These are phyloP conservation scores for Wasmannia auropunctata DNA, from an alignment of 1,140 invertebrate genomes.

Conservation along the genomic window DNA sequence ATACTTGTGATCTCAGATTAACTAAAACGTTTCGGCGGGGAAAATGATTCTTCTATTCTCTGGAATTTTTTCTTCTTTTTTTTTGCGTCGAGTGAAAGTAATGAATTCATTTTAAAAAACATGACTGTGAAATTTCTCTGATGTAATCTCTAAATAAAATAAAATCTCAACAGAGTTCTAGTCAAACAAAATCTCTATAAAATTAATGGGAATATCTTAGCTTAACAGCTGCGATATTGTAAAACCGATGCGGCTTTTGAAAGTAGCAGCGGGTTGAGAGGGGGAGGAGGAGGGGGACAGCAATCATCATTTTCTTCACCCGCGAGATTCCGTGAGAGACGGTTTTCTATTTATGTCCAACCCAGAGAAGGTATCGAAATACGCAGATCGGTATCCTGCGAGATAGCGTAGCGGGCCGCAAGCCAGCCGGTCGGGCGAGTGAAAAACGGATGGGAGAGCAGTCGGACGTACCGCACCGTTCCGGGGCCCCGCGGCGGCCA, in stretches of 20 bases:
- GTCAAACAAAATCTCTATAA: background rate
- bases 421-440: constrained; percentile 73
- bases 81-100: background rate
- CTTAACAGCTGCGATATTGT: background rate
- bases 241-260: background rate
- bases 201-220: background rate
- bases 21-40: background rate
- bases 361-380: constrained; percentile 73
- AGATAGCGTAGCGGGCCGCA: constrained; percentile 68
- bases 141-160: background rate
- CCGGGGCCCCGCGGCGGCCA: constrained; percentile 18
- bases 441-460: constrained; percentile 77
- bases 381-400: constrained; percentile 72
- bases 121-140: background rate
- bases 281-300: too few species aligned
- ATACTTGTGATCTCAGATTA: background rate
- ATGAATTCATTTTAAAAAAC: background rate
- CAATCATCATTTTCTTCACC: constrained; percentile 27
- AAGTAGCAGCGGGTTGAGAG: background rate
- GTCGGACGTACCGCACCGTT: constrained; percentile 64
- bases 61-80: too few species aligned
- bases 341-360: constrained; percentile 70
- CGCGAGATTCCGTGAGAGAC: constrained; percentile 37
- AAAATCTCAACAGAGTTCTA: background rate
- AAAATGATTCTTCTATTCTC: background rate